Conservation (phyloP, 2,113 vertebrate species). For the Brienomyrus longianalis region DNA sequence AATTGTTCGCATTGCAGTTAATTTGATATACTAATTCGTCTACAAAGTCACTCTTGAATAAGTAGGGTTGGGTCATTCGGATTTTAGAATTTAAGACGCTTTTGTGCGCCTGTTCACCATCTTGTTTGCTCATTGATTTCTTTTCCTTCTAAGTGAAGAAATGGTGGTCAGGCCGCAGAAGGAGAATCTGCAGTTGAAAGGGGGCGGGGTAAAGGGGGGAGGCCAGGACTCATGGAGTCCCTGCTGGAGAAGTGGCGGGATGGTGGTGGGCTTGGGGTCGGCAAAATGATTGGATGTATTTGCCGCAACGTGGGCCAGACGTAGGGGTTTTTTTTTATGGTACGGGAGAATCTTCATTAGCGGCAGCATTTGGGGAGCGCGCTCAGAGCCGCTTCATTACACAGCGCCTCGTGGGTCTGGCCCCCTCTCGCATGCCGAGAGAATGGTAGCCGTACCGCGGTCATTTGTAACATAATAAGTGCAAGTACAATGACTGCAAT, state of each 20-base stretch:
- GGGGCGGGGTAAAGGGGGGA: background rate
- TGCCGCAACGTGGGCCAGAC: constrained; percentile 69
- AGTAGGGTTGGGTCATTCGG: constrained; percentile 42
- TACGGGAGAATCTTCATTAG: constrained; percentile 97
- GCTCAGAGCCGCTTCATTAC: constrained; percentile 91
- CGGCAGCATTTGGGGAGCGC: constrained; percentile 61
- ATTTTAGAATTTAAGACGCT: constrained; percentile 47
- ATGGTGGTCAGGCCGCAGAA: constrained; percentile 33
- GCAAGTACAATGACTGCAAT: constrained; percentile 95
- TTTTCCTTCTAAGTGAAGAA: constrained; percentile 63
- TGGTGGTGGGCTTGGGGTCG: background rate
- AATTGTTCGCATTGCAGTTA: constrained; percentile 12
- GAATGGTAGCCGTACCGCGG: constrained; percentile 96
- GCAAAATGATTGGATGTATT: constrained; percentile 44
- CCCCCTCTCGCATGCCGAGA: constrained; percentile 84
- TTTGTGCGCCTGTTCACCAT: constrained; percentile 54
- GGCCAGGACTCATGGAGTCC: constrained; percentile 5
- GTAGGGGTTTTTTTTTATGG: constrained; percentile 96
- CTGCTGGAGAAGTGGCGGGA: constrained; percentile 8
- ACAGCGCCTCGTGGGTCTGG: constrained; percentile 73
- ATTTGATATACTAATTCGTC: constrained; percentile 37
- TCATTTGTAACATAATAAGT: constrained; percentile 99
- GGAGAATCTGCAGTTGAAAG: constrained; percentile 5
- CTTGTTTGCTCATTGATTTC: constrained; percentile 59
- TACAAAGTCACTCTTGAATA: constrained; percentile 32